These are phyloP conservation scores for Lydus trimaculatus DNA, from an alignment of 2,888 invertebrate genomes.

Conservation along the genomic window DNA sequence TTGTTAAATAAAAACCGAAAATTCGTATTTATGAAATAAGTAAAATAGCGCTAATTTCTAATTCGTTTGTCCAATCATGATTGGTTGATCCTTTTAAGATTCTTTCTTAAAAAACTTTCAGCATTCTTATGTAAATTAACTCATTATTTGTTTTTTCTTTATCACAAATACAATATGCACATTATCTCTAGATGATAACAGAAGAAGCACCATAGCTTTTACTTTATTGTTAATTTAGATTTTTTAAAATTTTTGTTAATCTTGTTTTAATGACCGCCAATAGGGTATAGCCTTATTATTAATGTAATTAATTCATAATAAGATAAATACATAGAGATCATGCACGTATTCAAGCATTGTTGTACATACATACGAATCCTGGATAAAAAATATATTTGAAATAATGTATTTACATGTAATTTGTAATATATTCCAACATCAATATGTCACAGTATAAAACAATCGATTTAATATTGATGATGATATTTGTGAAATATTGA, in stretches of 20 bases:
- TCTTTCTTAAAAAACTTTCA: neutral
- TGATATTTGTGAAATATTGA: neutral
- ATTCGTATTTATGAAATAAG: no score
- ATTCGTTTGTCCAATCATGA: no score
- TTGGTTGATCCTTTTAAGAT: neutral
- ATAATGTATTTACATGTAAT: constrained; percentile 13
- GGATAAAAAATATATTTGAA: constrained; percentile 33
- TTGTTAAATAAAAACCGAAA: no score
- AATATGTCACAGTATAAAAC: constrained; percentile 1
- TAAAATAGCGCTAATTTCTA: no score
- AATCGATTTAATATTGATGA: neutral
- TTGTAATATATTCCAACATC: constrained; percentile 15
- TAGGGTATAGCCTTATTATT: constrained; percentile 42
- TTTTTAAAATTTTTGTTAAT: constrained; percentile 7
- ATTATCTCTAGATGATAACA: constrained; percentile 12
- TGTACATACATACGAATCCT: constrained; percentile 49
- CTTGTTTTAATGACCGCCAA: constrained; percentile 38
- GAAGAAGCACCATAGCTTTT: constrained; percentile 39
- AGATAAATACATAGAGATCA: constrained; percentile 44
- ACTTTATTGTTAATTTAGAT: neutral
- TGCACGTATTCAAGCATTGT: constrained; percentile 52
- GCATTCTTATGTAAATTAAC: neutral
- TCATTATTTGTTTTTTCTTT: neutral
- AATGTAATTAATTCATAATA: constrained; percentile 10
- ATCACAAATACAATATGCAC: neutral